Conservation (phyloP, 2,113 vertebrate species). For the Ornithorhynchus anatinus region DNA sequence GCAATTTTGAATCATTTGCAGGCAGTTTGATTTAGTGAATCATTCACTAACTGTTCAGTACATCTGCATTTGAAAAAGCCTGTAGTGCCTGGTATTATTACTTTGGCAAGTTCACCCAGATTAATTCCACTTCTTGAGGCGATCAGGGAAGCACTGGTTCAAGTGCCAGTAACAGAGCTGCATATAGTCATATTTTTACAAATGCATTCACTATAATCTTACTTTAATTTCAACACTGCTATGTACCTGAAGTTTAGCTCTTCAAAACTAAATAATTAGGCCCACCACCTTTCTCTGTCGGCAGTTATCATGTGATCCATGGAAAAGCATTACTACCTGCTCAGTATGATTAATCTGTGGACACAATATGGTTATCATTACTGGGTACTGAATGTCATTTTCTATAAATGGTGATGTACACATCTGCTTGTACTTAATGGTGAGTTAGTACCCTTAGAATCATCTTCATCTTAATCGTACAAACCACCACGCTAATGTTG, state of each 20-base stretch:
- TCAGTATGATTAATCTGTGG: slow-evolving; percentile 30
- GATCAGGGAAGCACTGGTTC: neutral
- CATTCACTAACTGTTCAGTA: slow-evolving; percentile 30
- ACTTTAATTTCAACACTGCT: slow-evolving; percentile 2
- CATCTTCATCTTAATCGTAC: slow-evolving; percentile 19
- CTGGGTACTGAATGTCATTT: slow-evolving; percentile 34
- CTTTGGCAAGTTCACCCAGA: neutral
- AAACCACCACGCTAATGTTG: slow-evolving; percentile 13
- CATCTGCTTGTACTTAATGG: slow-evolving; percentile 43
- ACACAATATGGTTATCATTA: slow-evolving; percentile 47
- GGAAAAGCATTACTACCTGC: neutral
- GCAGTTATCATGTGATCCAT: neutral
- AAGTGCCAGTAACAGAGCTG: neutral
- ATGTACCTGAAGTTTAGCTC: neutral
- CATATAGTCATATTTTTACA: neutral
- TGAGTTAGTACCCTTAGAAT: slow-evolving; percentile 10
- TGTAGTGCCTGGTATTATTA: neutral
- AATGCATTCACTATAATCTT: neutral
- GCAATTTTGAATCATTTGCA: slow-evolving; percentile 47
- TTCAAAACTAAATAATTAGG: slow-evolving; percentile 27
- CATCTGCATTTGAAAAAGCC: slow-evolving; percentile 34
- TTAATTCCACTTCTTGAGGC: neutral
- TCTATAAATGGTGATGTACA: slow-evolving; percentile 3
- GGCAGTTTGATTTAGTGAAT: slow-evolving; percentile 44
- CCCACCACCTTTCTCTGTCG: neutral